Conservation (phyloP, 2,888 invertebrate species). For the Cataglyphis altisquamis region DNA sequence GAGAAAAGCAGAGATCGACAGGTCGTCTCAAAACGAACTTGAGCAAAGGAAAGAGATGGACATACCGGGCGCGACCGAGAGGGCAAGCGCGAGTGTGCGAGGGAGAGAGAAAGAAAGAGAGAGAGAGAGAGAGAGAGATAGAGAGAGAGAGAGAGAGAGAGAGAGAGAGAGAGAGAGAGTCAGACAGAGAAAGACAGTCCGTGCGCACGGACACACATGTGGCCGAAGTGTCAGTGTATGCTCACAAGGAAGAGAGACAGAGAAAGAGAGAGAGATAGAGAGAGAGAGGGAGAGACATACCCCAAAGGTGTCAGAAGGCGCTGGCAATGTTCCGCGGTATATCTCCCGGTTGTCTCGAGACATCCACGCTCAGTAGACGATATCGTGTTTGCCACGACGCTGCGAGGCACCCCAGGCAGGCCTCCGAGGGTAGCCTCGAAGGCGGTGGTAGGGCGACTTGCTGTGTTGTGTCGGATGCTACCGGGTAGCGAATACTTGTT, state of each 20-base stretch:
- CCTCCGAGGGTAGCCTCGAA: constrained; percentile 67
- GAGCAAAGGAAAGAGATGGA: constrained; percentile 55
- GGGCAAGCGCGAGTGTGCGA: constrained; percentile 51
- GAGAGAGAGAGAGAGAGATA: constrained; percentile 32
- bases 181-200: constrained; percentile 50
- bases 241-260: constrained; percentile 39
- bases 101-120: constrained; percentile 47
- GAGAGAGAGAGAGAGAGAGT: constrained; percentile 26
- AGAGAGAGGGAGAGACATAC: constrained; percentile 60
- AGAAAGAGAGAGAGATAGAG: constrained; percentile 33
- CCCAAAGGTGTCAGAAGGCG: constrained; percentile 62
- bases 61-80: constrained; percentile 41
- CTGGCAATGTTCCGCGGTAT: constrained; percentile 57
- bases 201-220: constrained; percentile 54
- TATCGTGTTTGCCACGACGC: constrained; percentile 74
- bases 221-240: constrained; percentile 42
- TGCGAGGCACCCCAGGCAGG: constrained; percentile 67
- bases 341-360: constrained; percentile 72
- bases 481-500: constrained; percentile 85
- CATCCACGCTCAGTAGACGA: constrained; percentile 75
- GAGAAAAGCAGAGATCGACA: constrained; percentile 56
- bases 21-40: constrained; percentile 50
- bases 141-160: constrained; percentile 48
- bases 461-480: constrained; percentile 85
- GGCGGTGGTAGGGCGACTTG: constrained; percentile 81